Conservation (phyloP, 2,113 vertebrate genomes). For the Brachypodius melanocephalos region DNA sequence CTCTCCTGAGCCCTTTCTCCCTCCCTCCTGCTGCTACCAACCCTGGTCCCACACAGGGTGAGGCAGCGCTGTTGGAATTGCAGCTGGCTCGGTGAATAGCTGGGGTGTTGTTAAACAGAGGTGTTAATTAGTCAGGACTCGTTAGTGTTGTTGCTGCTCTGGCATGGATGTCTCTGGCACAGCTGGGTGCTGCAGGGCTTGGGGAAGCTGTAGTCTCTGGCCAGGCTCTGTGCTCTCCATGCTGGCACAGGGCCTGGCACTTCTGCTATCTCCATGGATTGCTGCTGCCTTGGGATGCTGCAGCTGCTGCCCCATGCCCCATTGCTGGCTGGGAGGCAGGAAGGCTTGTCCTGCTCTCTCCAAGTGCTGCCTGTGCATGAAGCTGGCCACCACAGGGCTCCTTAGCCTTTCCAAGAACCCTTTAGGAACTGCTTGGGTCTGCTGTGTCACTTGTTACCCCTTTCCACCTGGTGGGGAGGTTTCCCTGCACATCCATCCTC, state of each 20-base stretch:
- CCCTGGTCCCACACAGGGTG: rapidly evolving
- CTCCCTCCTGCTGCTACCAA: background rate
- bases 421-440: background rate
- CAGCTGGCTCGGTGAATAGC: background rate
- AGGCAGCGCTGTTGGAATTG: background rate
- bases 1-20: background rate
- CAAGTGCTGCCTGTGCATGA: background rate
- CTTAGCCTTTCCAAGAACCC: too few species aligned
- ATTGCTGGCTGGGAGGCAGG: background rate
- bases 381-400: background rate
- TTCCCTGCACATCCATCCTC: background rate
- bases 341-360: background rate
- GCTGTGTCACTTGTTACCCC: background rate
- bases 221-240: background rate
- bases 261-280: background rate
- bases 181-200: background rate
- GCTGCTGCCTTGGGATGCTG: background rate
- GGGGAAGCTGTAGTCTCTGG: rapidly evolving
- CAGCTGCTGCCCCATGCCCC: background rate
- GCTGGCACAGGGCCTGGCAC: background rate
- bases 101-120: background rate
- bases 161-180: background rate
- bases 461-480: background rate
- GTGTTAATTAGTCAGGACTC: background rate
- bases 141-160: background rate